A percentile compares a stretch with the other conserved stretches of the same genome.
Evolutionary conservation across 1,140 invertebrate genomes (phyloP).

Genomic region (Aplysia californica): DNA sequence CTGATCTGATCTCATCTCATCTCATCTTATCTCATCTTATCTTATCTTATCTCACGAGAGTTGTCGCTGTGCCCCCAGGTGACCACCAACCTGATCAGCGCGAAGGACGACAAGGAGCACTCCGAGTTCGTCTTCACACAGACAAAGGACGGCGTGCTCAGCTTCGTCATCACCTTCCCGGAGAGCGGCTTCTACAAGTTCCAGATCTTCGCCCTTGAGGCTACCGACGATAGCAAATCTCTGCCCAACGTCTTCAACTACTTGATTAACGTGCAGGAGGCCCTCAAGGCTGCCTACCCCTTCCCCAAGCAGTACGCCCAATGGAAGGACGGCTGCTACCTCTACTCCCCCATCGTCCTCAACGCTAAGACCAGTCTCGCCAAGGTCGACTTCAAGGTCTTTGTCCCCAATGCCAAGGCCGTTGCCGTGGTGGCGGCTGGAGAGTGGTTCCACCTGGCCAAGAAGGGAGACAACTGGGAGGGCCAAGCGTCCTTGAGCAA

Average conservation of each 20-base stretch:
- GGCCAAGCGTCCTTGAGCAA: constrained; percentile 48
- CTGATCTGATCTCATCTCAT: too few species aligned
- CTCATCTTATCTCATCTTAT: too few species aligned
- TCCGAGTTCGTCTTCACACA: constrained; percentile 57
- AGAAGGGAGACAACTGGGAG: constrained; percentile 47
- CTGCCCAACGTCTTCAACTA: constrained; percentile 66
- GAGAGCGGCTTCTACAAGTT: constrained; percentile 61
- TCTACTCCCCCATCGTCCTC: constrained; percentile 53
- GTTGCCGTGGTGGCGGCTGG: constrained; percentile 60
- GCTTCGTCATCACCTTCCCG: constrained; percentile 52
- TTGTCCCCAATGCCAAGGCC: constrained; percentile 55
- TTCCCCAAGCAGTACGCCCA: constrained; percentile 65
- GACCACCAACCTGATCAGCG: constrained; percentile 18
- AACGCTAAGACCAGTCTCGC: constrained; percentile 37
- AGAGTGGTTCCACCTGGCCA: constrained; percentile 62
- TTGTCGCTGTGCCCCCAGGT: neutral
- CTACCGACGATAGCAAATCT: constrained; percentile 52
- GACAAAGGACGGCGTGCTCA: constrained; percentile 31
- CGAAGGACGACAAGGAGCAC: constrained; percentile 22
- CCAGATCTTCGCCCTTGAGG: constrained; percentile 61
- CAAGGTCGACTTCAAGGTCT: constrained; percentile 48
- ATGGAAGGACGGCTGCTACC: constrained; percentile 66
- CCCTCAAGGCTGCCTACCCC: constrained; percentile 41
- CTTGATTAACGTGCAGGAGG: constrained; percentile 45
- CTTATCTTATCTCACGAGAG: neutral